Percentiles rank a stretch among this genome's conserved stretches.
Evolutionary conservation across 2,888 invertebrate genomes (phyloP).

Genomic region (Drosophila mimetica): DNA sequence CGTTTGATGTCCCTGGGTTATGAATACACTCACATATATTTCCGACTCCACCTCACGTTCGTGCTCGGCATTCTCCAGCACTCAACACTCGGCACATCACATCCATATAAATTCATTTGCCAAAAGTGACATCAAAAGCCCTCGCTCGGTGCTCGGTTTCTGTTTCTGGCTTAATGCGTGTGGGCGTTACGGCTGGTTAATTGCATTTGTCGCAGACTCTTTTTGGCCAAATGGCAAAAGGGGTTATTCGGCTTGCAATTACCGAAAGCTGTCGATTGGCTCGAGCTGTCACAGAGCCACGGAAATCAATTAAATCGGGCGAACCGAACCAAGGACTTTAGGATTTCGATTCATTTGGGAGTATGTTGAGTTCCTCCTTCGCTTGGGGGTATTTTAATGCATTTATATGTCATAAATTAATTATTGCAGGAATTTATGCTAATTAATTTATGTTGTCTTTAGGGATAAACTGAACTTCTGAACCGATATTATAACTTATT

Average conservation of each 20-base stretch:
- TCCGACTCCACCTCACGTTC: conserved; percentile 30
- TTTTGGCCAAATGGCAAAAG: conserved; percentile 41
- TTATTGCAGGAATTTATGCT: conserved; percentile 1
- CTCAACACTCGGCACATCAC: conserved; percentile 11
- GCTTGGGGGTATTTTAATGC: conserved; percentile 22
- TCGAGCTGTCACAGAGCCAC: conserved; percentile 41
- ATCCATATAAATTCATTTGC: conserved; percentile 45
- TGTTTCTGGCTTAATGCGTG: conserved; percentile 60
- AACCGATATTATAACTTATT: too few relatives aligned
- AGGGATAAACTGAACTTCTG: background rate
- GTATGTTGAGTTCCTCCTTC: background rate
- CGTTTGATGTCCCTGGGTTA: conserved; percentile 55
- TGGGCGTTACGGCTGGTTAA: conserved; percentile 77
- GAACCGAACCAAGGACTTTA: background rate
- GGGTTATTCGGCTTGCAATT: conserved; percentile 46
- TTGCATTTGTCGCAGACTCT: conserved; percentile 63
- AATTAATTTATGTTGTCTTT: background rate
- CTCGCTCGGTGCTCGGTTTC: conserved; percentile 47
- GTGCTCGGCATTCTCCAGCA: conserved; percentile 8
- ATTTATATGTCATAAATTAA: conserved; percentile 21
- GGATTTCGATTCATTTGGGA: conserved; percentile 7
- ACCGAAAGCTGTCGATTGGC: conserved; percentile 59
- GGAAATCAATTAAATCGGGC: conserved; percentile 59
- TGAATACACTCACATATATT: background rate
- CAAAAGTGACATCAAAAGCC: conserved; percentile 69